Percentiles rank a stretch among this genome's conserved stretches.
Evolutionary conservation across 2,888 invertebrate species (phyloP).

Genomic region (Mimumesa dahlbomi): DNA sequence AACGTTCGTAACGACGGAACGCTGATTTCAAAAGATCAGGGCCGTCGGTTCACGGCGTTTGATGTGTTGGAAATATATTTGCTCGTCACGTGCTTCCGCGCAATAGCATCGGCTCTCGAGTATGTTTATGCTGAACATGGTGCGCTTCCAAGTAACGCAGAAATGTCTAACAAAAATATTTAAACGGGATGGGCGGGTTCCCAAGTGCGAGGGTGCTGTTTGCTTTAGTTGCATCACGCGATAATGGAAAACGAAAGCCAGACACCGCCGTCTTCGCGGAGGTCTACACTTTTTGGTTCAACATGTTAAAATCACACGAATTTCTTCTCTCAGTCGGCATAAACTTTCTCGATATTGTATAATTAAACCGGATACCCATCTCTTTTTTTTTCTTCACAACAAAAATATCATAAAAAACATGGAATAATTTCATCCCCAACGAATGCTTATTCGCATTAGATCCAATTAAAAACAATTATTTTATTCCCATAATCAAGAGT

Average conservation of each 20-base stretch:
- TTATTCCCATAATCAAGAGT: too few relatives aligned
- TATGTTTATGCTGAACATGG: constrained; percentile 55
- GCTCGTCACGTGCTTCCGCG: constrained; percentile 43
- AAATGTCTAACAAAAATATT: constrained; percentile 74
- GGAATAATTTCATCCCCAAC: too few relatives aligned
- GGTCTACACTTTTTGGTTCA: constrained; percentile 19
- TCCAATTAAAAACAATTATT: too few relatives aligned
- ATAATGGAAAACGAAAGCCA: constrained; percentile 61
- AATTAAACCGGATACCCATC: too few relatives aligned
- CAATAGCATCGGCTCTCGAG: constrained; percentile 47
- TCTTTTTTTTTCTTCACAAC: too few relatives aligned
- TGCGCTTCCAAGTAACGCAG: constrained; percentile 64
- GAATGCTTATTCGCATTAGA: too few relatives aligned
- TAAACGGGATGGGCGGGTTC: constrained; percentile 70
- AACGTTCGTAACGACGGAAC: not conserved
- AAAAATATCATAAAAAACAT: too few relatives aligned
- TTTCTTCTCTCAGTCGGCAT: not conserved
- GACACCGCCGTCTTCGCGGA: constrained; percentile 33
- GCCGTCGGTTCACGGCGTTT: constrained; percentile 26
- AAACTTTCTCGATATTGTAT: too few relatives aligned
- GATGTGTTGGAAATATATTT: constrained; percentile 49
- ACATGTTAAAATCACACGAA: constrained; percentile 23
- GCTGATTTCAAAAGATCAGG: constrained; percentile 22
- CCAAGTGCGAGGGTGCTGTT: constrained; percentile 56
- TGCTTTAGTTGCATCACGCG: constrained; percentile 64